Base-by-base conservation (phyloP, 2,888 invertebrate genomes). In the Tanytarsus gracilentus region DNA sequence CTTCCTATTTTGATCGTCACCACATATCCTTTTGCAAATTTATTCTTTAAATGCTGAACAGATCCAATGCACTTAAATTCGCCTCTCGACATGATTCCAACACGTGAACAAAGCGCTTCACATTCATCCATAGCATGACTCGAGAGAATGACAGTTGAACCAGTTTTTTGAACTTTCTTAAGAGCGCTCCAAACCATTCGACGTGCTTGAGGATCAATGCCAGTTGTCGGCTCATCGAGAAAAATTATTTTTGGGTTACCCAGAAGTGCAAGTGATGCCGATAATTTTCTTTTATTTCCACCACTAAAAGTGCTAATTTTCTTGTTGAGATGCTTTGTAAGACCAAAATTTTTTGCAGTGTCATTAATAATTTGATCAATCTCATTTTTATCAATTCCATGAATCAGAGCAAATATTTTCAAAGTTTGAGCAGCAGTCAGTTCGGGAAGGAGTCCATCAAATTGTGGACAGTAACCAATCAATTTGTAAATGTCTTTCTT, bases 121-220 rank as follows among this genome's bases (percentile, higher is more conserved):
- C 85, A 85, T 72, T 86, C 86, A 69, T 83, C 83, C 84, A 86
- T 85, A 69, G 84, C 84, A 73, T 86, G 85, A 52, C 87, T 86
- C 29, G 88, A 88, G 63, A 88, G 76, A 64, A 88, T 77, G 52
- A 88, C 78, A 64, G 84, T 83, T 66, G 78, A 77, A 0, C 86
- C 86, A 8, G 77, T 74, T 51, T 80, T 79, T 58, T 84, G 74
- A 23, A 83, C 79, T 60, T 78, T 76, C 62, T 77, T 74, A 30
- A 87, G 76, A 0, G 81, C 82, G 64, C 82, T 75, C 88, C 88
- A 88, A 29, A 89, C 78, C 62, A 83, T 79, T 64, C 88, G 75
- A 67, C 86, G 81, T 5, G 88, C 86, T 4, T 83, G 84, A 3
- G 87, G 86, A 70, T 58, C 52, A 53, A 61, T 59, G 3, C 61